A percentile compares a stretch with the other conserved stretches of the same genome.
These are phyloP conservation scores for Troglohyphantes excavatus DNA, from an alignment of 2,888 invertebrate genomes.

Conservation along the genomic window DNA sequence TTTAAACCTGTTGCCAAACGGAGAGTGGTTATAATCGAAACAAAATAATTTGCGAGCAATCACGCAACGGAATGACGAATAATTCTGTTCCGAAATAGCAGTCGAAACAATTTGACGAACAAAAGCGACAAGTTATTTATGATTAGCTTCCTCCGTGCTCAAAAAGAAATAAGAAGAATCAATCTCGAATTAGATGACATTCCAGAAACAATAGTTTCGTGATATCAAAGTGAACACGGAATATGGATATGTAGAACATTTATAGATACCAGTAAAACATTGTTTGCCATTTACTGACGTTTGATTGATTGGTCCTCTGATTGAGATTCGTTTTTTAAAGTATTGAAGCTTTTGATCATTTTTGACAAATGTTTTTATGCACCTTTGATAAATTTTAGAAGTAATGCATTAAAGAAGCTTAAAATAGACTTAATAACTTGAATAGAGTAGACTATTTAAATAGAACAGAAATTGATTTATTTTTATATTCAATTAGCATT, in stretches of 20 bases:
- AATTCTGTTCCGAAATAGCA: slow-evolving; percentile 10
- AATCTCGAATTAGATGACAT: neutral
- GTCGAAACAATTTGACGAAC: slow-evolving; percentile 26
- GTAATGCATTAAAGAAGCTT: too few relatives aligned
- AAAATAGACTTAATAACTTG: too few relatives aligned
- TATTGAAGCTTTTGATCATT: too few relatives aligned
- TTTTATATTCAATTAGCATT: too few relatives aligned
- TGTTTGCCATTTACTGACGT: neutral
- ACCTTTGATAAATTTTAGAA: too few relatives aligned
- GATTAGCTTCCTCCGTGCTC: neutral
- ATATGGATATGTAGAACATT: neutral
- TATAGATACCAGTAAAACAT: neutral
- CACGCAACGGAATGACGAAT: neutral
- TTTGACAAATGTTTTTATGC: too few relatives aligned
- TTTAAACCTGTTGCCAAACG: neutral
- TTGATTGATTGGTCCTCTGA: too few relatives aligned
- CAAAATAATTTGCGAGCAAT: slow-evolving; percentile 26
- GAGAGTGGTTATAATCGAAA: neutral
- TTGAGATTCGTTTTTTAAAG: too few relatives aligned
- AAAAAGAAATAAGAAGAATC: neutral
- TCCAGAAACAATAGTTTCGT: neutral
- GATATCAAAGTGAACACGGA: neutral
- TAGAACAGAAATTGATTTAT: too few relatives aligned
- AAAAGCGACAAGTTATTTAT: slow-evolving; percentile 15
- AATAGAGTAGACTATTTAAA: too few relatives aligned